Conservation (phyloP, 2,113 vertebrate species). For the Hydropotes inermis region DNA sequence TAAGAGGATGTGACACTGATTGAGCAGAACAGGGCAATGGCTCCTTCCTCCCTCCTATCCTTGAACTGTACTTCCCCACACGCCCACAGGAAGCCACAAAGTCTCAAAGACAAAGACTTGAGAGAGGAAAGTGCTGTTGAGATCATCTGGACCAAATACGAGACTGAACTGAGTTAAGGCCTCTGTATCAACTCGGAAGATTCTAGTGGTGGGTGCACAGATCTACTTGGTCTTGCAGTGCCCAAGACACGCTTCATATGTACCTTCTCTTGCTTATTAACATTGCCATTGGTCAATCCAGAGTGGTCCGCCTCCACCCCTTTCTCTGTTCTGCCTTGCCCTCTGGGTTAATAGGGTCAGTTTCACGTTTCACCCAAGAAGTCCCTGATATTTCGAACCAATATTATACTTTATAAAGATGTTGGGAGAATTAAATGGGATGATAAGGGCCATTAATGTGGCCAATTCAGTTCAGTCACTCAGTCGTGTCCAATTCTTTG, state of each 20-base stretch:
- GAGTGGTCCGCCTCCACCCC: not conserved
- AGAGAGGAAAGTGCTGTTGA: not conserved
- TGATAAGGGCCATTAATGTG: not conserved
- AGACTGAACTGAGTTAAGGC: not conserved
- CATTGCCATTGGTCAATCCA: not conserved
- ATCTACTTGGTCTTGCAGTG: not conserved
- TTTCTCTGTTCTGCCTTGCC: not conserved
- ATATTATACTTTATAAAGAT: not conserved
- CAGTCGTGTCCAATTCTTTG: not conserved
- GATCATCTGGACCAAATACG: not conserved
- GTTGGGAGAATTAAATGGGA: not conserved
- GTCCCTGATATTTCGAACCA: not conserved
- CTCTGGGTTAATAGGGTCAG: not conserved
- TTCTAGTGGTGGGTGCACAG: not conserved
- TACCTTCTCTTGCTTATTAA: not conserved
- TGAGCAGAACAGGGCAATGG: not conserved
- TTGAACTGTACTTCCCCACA: not conserved
- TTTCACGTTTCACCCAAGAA: not conserved
- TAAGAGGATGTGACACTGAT: not conserved
- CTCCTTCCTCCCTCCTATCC: not conserved
- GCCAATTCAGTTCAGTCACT: not conserved
- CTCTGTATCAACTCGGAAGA: not conserved
- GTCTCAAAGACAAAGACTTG: not conserved
- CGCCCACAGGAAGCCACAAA: not conserved
- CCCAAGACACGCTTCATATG: not conserved